Evolutionary conservation across 30 jellyfish, hydroid and myxozoan genomes (phyloP).

Genomic region (Cassiopea xamachana): DNA sequence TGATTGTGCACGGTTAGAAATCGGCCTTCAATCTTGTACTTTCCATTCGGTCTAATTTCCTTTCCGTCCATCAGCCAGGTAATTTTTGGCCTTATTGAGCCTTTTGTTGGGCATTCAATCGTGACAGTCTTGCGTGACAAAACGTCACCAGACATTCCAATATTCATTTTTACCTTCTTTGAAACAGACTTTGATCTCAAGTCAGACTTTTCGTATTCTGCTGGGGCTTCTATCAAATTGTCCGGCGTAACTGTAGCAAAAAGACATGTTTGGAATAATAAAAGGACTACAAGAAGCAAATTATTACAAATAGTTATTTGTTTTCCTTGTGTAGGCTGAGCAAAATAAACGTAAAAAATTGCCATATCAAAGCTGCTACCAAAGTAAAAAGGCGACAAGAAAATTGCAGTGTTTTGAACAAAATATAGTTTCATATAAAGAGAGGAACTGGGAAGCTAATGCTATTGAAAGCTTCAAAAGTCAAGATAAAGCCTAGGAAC

Average conservation of each 20-base stretch:
- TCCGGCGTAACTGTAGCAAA: constrained; percentile 54
- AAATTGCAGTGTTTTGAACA: too few relatives aligned
- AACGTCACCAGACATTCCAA: constrained; percentile 54
- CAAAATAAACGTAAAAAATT: too few relatives aligned
- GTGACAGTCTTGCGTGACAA: constrained; percentile 59
- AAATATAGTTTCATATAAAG: too few relatives aligned
- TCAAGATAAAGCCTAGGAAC: too few relatives aligned
- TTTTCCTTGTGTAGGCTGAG: too few relatives aligned
- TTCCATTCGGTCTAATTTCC: constrained; percentile 19
- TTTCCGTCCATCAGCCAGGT: constrained; percentile 66
- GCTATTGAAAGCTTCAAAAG: too few relatives aligned
- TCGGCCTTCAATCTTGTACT: constrained; percentile 22
- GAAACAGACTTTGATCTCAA: constrained; percentile 46
- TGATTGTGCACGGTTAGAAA: constrained; percentile 17
- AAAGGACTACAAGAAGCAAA: neutral
- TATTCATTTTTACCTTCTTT: constrained; percentile 25
- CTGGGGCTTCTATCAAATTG: constrained; percentile 43
- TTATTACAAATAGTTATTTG: too few relatives aligned
- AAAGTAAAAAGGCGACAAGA: too few relatives aligned
- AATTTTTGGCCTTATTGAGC: constrained; percentile 68
- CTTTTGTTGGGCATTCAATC: constrained; percentile 80
- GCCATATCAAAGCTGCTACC: too few relatives aligned
- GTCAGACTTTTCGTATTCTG: constrained; percentile 18
- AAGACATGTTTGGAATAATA: neutral
- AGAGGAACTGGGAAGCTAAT: too few relatives aligned